These are phyloP conservation scores for Argyresthia goedartella DNA, from an alignment of 2,888 invertebrate species.

Conservation along the genomic window DNA sequence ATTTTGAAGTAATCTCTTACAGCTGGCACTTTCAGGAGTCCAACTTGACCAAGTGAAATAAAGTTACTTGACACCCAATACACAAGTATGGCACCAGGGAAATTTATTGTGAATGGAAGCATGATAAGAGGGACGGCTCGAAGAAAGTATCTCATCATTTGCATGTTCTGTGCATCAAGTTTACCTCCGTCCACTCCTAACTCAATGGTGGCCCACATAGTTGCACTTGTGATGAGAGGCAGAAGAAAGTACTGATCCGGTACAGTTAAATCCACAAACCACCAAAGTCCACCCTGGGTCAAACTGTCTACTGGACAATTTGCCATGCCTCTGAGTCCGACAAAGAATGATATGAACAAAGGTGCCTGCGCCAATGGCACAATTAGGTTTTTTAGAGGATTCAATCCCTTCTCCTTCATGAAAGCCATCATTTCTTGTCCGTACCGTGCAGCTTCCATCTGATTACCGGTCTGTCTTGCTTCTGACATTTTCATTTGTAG, in stretches of 20 bases:
- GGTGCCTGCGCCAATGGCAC: slow-evolving; percentile 88
- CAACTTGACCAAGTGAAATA: slow-evolving; percentile 86
- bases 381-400: slow-evolving; percentile 83
- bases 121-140: slow-evolving; percentile 82
- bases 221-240: slow-evolving; percentile 87
- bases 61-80: slow-evolving; percentile 94
- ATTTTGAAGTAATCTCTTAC: slow-evolving; percentile 85
- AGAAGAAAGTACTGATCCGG: slow-evolving; percentile 91
- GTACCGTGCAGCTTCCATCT: slow-evolving; percentile 80
- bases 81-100: slow-evolving; percentile 88
- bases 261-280: slow-evolving; percentile 94
- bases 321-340: slow-evolving; percentile 90
- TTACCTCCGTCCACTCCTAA: slow-evolving; percentile 83
- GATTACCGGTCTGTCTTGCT: slow-evolving; percentile 87
- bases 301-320: slow-evolving; percentile 92
- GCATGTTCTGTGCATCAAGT: slow-evolving; percentile 76
- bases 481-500: slow-evolving; percentile 89
- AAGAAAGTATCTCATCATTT: slow-evolving; percentile 80
- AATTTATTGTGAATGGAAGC: slow-evolving; percentile 88
- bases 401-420: slow-evolving; percentile 86
- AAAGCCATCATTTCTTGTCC: slow-evolving; percentile 84
- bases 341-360: slow-evolving; percentile 92
- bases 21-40: slow-evolving; percentile 78
- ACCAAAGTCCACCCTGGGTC: slow-evolving; percentile 87
- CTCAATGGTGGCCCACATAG: slow-evolving; percentile 86